Conservation (phyloP, 2,113 vertebrate species). For the Leptobrachium leishanense region DNA sequence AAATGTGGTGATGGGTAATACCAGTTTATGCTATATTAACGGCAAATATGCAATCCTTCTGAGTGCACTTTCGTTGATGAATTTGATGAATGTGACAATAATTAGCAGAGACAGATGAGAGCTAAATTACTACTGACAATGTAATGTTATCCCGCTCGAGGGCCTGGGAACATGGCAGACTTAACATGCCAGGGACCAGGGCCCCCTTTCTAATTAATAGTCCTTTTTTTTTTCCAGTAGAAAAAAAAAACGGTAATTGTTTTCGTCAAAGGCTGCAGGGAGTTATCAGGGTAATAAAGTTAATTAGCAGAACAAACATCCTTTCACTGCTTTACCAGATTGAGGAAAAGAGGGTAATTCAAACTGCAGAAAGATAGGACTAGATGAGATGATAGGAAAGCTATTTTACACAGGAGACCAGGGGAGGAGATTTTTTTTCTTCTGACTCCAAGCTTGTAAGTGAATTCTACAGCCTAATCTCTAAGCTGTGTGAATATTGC, state of each 20-base stretch:
- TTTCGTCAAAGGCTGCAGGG: slow-evolving; percentile 97
- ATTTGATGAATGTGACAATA: slow-evolving; percentile 99
- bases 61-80: slow-evolving; percentile 99
- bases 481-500: slow-evolving; percentile 50
- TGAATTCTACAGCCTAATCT: slow-evolving; percentile 49
- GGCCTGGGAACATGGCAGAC: slow-evolving; percentile 88
- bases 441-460: slow-evolving; percentile 53
- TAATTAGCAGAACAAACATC: slow-evolving; percentile 99
- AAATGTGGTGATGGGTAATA: slow-evolving; percentile 96
- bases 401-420: slow-evolving; percentile 76
- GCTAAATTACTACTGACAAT: slow-evolving; percentile 98
- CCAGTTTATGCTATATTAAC: slow-evolving; percentile 98
- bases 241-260: slow-evolving; percentile 88
- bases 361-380: slow-evolving; percentile 81
- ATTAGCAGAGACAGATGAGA: slow-evolving; percentile 99
- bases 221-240: slow-evolving; percentile 67
- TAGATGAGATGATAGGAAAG: slow-evolving; percentile 79
- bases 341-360: slow-evolving; percentile 85
- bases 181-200: slow-evolving; percentile 80
- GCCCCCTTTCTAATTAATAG: slow-evolving; percentile 89
- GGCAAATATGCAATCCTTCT: slow-evolving; percentile 97
- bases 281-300: slow-evolving; percentile 99
- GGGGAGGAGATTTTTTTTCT: slow-evolving; percentile 64
- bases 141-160: slow-evolving; percentile 95
- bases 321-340: slow-evolving; percentile 82